These are phyloP conservation scores for Neoscelio sp. DNA, from an alignment of 2,888 invertebrate genomes.

Conservation along the genomic window DNA sequence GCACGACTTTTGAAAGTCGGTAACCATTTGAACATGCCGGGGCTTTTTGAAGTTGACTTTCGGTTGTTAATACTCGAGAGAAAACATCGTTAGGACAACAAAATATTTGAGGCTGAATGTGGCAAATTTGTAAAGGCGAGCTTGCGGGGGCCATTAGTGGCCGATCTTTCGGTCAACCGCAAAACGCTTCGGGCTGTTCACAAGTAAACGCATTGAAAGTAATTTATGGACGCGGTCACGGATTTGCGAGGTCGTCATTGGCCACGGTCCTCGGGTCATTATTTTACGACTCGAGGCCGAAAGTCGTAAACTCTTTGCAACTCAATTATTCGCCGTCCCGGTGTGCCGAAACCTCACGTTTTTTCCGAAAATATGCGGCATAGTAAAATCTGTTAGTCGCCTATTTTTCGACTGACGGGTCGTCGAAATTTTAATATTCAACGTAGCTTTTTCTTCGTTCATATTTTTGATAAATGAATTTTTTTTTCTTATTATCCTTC, in stretches of 20 bases:
- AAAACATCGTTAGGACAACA: conserved; percentile 41
- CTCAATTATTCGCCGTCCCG: conserved; percentile 44
- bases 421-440: no score
- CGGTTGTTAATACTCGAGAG: conserved; percentile 11
- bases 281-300: conserved; percentile 66
- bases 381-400: neutral
- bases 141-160: conserved; percentile 77
- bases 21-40: no score
- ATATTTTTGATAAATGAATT: no score
- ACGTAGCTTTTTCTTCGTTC: no score
- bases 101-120: conserved; percentile 17
- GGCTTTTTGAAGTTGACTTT: conserved; percentile 29
- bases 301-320: conserved; percentile 49
- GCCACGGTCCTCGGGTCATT: conserved; percentile 71
- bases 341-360: conserved; percentile 36
- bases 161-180: conserved; percentile 75
- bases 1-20: neutral
- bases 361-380: conserved; percentile 15
- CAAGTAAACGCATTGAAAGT: conserved; percentile 73
- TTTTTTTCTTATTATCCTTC: no score
- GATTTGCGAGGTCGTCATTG: conserved; percentile 71
- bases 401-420: neutral
- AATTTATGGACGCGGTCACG: conserved; percentile 75
- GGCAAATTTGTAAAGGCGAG: conserved; percentile 53
- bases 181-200: conserved; percentile 72